Percentiles rank a stretch among this genome's conserved stretches.
These are phyloP conservation scores for Somateria mollissima DNA, from an alignment of 2,797 vertebrate species.

Conservation along the genomic window DNA sequence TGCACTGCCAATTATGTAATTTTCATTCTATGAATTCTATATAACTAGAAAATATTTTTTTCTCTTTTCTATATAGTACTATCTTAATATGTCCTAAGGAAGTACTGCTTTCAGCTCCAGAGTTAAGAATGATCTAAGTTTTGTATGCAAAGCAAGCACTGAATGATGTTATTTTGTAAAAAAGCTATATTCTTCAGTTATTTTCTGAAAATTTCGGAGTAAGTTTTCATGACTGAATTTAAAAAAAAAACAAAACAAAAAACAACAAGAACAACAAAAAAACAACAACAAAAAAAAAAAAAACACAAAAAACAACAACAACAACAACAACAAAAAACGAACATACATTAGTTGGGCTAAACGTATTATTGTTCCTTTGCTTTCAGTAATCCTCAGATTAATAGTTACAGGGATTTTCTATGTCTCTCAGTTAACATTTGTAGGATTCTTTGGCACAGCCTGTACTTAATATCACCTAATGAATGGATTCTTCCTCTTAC, in stretches of 20 bases:
- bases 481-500: background rate
- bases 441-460: background rate
- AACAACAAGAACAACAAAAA: background rate
- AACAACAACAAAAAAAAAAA: background rate
- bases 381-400: background rate
- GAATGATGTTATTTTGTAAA: background rate
- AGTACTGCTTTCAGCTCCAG: background rate
- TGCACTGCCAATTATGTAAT: background rate
- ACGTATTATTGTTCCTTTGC: background rate
- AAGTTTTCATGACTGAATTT: background rate
- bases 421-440: background rate
- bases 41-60: background rate
- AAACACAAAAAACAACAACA: background rate
- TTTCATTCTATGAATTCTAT: background rate
- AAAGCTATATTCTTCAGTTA: background rate
- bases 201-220: background rate
- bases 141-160: background rate
- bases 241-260: background rate
- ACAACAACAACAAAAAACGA: background rate
- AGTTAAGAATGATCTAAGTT: background rate
- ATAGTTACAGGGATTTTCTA: background rate
- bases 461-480: background rate
- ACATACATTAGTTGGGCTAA: background rate
- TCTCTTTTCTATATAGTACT: background rate
- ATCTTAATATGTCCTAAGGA: background rate